These are phyloP conservation scores for Pterocles burchelli DNA, from an alignment of 2,113 vertebrate genomes.

Conservation along the genomic window DNA sequence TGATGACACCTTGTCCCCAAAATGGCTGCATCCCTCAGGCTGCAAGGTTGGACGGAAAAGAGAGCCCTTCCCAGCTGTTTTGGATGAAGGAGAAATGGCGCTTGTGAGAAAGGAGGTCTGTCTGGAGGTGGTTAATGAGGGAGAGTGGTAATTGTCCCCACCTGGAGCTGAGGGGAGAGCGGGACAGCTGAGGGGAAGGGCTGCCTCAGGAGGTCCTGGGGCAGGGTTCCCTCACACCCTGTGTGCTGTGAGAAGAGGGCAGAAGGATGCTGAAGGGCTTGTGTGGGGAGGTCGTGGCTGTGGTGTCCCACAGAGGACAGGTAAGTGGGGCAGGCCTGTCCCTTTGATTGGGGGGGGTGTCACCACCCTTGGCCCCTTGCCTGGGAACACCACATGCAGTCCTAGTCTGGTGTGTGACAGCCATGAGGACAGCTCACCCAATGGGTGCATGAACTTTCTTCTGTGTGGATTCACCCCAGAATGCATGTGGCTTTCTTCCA, in stretches of 20 bases:
- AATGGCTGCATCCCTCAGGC: background rate
- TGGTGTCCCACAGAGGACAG: background rate
- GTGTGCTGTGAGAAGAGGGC: background rate
- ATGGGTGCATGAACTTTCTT: rapidly evolving
- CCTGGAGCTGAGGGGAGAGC: background rate
- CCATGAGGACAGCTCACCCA: background rate
- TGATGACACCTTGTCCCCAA: background rate
- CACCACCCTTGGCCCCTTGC: background rate
- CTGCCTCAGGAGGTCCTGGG: too few species aligned
- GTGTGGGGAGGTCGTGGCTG: rapidly evolving
- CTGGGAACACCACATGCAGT: rapidly evolving
- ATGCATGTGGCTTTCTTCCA: background rate
- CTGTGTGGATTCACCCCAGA: background rate
- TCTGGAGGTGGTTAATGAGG: background rate
- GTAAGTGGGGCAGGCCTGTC: background rate
- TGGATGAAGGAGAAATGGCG: rapidly evolving
- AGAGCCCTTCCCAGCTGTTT: background rate
- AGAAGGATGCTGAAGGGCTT: rapidly evolving
- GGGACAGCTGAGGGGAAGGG: background rate
- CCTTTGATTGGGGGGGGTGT: background rate
- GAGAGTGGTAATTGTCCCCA: background rate
- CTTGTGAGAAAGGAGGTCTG: background rate
- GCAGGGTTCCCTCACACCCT: too few species aligned
- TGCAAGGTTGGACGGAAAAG: background rate
- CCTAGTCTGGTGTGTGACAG: rapidly evolving